phyloP scores from a whole-genome alignment of 2,113 vertebrate genomes.

The Varanus salvator region DNA sequence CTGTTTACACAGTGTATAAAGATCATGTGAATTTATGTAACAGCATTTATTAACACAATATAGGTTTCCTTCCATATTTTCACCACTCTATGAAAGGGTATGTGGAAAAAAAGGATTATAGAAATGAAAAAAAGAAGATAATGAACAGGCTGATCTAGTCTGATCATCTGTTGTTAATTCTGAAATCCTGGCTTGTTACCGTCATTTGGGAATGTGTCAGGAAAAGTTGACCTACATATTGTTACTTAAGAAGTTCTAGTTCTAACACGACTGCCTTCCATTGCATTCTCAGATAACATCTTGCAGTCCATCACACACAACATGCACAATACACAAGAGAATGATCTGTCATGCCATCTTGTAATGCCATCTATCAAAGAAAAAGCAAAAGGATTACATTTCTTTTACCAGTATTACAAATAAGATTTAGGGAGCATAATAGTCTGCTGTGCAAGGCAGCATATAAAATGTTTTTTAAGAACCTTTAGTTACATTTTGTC shows the following conservation, averaged over 20 bases:
- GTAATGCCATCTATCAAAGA: constrained; percentile 22
- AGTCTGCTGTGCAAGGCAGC: constrained; percentile 19
- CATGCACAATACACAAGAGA: background rate
- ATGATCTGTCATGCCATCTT: constrained; percentile 22
- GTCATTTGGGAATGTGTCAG: constrained; percentile 52
- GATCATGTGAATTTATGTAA: background rate
- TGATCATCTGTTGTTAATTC: constrained; percentile 25
- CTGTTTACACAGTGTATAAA: background rate
- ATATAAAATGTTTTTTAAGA: constrained; percentile 18
- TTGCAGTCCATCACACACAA: constrained; percentile 37
- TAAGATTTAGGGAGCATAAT: background rate
- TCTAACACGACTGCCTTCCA: constrained; percentile 47
- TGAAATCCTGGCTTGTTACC: constrained; percentile 1
- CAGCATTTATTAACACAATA: background rate
- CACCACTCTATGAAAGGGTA: constrained; percentile 1
- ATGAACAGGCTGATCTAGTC: background rate
- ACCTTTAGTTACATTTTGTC: constrained; percentile 15
- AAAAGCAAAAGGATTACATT: constrained; percentile 41
- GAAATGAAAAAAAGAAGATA: background rate
- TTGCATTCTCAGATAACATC: constrained; percentile 38
- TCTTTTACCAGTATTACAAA: constrained; percentile 49
- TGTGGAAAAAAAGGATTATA: background rate
- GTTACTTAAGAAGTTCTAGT: constrained; percentile 13
- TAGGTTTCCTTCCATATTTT: constrained; percentile 33
- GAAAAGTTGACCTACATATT: constrained; percentile 36